These are phyloP conservation scores for Unio pictorum DNA, from an alignment of 2,888 invertebrate genomes.

Conservation along the genomic window DNA sequence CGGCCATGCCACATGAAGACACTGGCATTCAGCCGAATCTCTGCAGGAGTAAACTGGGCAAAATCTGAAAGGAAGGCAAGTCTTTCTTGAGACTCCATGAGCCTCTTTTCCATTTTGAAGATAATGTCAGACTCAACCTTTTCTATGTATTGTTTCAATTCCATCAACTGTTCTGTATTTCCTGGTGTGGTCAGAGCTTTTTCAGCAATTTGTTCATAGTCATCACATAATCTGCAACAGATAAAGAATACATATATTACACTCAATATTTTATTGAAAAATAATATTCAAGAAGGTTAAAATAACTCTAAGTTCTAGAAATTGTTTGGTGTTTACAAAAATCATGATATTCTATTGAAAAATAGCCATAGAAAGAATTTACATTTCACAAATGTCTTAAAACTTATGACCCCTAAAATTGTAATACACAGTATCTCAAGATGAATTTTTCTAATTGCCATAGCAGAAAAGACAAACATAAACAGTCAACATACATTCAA, in stretches of 20 bases:
- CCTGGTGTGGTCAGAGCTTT: slow-evolving; percentile 84
- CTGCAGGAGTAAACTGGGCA: slow-evolving; percentile 83
- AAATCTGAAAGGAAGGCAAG: slow-evolving; percentile 90
- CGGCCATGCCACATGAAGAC: slow-evolving; percentile 90
- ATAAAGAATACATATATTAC: background rate
- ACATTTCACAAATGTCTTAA: too few species aligned
- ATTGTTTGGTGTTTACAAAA: too few species aligned
- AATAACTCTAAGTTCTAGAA: too few species aligned
- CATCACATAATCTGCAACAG: slow-evolving; percentile 81
- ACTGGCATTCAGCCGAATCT: slow-evolving; percentile 90
- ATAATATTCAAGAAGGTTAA: too few species aligned
- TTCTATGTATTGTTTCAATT: slow-evolving; percentile 83
- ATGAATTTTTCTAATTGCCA: too few species aligned
- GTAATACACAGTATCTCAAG: too few species aligned
- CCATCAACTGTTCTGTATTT: slow-evolving; percentile 90
- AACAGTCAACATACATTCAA: too few species aligned
- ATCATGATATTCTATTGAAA: too few species aligned
- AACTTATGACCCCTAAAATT: too few species aligned
- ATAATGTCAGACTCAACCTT: slow-evolving; percentile 82
- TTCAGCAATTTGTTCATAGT: slow-evolving; percentile 86
- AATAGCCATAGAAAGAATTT: too few species aligned
- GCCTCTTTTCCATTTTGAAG: slow-evolving; percentile 82
- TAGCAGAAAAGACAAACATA: too few species aligned
- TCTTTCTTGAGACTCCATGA: slow-evolving; percentile 74
- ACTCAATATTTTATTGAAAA: too few species aligned